Evolutionary conservation across 2,797 vertebrate species (phyloP).

Genomic region (Helostoma temminkii): DNA sequence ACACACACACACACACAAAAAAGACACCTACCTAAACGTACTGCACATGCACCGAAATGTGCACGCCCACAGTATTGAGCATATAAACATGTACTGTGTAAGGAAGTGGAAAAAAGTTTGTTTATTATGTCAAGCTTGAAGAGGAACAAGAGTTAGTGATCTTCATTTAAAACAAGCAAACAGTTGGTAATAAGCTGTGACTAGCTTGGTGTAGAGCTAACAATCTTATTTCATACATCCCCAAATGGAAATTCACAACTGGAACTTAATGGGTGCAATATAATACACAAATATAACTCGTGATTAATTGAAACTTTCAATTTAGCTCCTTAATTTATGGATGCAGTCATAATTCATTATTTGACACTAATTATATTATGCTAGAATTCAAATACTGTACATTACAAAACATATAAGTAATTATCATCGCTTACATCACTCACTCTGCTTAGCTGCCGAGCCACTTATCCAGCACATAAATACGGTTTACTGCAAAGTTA

Average conservation of each 20-base stretch:
- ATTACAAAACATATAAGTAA: neutral
- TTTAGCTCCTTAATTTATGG: neutral
- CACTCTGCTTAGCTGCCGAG: conserved; percentile 5
- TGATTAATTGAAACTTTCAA: conserved; percentile 8
- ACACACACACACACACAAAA: conserved; percentile 42
- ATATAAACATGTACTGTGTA: conserved; percentile 27
- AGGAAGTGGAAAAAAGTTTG: conserved; percentile 40
- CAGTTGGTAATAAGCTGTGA: conserved; percentile 21
- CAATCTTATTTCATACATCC: conserved; percentile 17
- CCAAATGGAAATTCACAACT: conserved; percentile 3
- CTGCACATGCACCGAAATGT: conserved; percentile 18
- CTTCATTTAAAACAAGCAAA: conserved; percentile 32
- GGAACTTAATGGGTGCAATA: neutral
- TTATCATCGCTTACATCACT: neutral
- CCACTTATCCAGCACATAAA: conserved; percentile 37
- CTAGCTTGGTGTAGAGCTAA: neutral
- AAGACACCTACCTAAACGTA: conserved; percentile 31
- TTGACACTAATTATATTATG: too few species aligned
- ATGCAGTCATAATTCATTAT: neutral
- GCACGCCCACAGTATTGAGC: conserved; percentile 7
- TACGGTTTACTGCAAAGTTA: conserved; percentile 21
- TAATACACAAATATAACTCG: neutral
- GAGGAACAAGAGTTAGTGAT: conserved; percentile 8
- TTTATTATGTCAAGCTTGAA: conserved; percentile 20
- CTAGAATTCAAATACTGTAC: neutral